These are phyloP conservation scores for Sinopyrophorus schimmeli DNA, from an alignment of 2,888 invertebrate species.

Conservation along the genomic window DNA sequence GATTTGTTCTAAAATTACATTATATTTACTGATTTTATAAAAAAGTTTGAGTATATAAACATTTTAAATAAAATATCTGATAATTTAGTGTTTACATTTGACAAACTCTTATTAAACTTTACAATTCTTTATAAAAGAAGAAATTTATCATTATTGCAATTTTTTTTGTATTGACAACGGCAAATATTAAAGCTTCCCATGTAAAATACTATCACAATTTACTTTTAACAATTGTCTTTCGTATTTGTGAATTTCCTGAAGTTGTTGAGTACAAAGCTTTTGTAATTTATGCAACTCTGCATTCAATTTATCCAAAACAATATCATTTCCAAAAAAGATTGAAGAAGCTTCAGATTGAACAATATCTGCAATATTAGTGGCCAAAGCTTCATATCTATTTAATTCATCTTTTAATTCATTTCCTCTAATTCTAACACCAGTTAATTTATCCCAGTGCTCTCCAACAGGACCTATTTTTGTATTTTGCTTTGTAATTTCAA, in stretches of 20 bases:
- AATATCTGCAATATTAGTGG: slow-evolving; percentile 48
- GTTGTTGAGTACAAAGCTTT: slow-evolving; percentile 40
- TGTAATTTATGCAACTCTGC: slow-evolving; percentile 41
- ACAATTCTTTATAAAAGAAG: too few relatives aligned
- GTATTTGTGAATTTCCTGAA: slow-evolving; percentile 45
- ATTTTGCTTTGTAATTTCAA: slow-evolving; percentile 46
- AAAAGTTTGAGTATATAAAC: too few relatives aligned
- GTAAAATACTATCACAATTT: slow-evolving; percentile 44
- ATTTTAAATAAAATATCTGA: too few relatives aligned
- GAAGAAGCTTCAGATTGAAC: slow-evolving; percentile 41
- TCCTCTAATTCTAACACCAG: slow-evolving; percentile 45
- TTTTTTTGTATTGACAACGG: too few relatives aligned
- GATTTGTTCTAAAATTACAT: too few relatives aligned
- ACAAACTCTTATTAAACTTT: too few relatives aligned
- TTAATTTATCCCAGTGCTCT: slow-evolving; percentile 48
- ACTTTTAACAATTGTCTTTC: slow-evolving; percentile 46
- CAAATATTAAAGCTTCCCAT: too few relatives aligned
- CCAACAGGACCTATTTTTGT: slow-evolving; percentile 42
- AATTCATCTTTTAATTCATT: slow-evolving; percentile 47
- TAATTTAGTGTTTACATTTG: too few relatives aligned
- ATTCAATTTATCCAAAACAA: slow-evolving; percentile 30
- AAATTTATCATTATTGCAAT: too few relatives aligned
- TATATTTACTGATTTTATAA: too few relatives aligned
- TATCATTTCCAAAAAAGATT: slow-evolving; percentile 27
- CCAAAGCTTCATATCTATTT: slow-evolving; percentile 44